Base-by-base conservation (phyloP, 1,140 invertebrate species). In the Formica exsecta region DNA sequence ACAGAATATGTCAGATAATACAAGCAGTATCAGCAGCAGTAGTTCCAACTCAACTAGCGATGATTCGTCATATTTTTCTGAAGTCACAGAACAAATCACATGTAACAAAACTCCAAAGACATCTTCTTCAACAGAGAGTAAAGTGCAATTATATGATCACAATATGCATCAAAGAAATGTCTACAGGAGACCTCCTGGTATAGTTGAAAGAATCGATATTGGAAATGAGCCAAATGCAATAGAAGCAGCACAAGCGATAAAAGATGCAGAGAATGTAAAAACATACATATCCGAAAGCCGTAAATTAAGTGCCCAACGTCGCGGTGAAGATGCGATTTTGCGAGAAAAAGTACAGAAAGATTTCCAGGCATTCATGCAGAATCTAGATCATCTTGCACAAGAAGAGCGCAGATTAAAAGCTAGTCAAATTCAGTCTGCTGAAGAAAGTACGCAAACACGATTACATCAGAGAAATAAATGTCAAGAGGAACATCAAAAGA, bases 331-430 rank as follows among this genome's bases (percentile, higher is more conserved):
- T 89, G 96, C 96, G 6, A 85, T 95, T 44, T 91, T 95, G 74
- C 93, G 95, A 76, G 95, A 96, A 87, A 94, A 92, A 91, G 92
- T 95, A 1, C 93, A 94, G 61, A 92, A 93, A 16, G 95, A 96
- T 91, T 96, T 96, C 88, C 89, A 95, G 77, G 91, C 93, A 29
- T 91, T 96, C 51, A 64, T 96, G 68, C 89, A 95, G 83, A 94
- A 93, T 91, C 89, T 96, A 13, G 87, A 95, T 79, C 85, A 92
- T 44, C 87, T 93, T 6, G 77, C 90, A 0, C 86, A 85, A 2
- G 93, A 95, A 57, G 94, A 95, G 77, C 90, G 92, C 9, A 94
- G 92, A 85, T 71, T 94, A 13, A 94, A 93, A 91, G 93, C 93
- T 19, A 92, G 91, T 74, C 91, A 93, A 87, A 38, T 92, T 29